Conservation (phyloP, 2,113 vertebrate genomes). For the Synchiropus splendidus region DNA sequence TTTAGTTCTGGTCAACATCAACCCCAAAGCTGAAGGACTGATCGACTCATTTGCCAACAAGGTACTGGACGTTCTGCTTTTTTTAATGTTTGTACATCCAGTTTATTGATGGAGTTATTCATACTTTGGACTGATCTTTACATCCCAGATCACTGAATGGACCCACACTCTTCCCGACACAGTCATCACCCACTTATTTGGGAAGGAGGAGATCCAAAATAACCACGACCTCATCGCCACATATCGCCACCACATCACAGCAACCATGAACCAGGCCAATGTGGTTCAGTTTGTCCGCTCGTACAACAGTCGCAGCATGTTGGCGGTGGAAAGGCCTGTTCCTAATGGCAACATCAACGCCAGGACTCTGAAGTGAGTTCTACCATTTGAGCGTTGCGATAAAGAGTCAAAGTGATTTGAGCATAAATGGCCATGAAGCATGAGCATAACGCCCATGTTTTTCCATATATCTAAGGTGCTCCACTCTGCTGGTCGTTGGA, state of each 20-base stretch:
- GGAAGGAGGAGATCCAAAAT: slow-evolving; percentile 84
- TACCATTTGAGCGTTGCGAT: background rate
- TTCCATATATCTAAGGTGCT: slow-evolving; percentile 65
- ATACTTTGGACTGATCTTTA: no score
- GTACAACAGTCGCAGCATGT: slow-evolving; percentile 79
- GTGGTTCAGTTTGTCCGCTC: slow-evolving; percentile 83
- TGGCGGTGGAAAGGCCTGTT: slow-evolving; percentile 83
- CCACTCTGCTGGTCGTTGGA: slow-evolving; percentile 76
- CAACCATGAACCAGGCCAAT: slow-evolving; percentile 84
- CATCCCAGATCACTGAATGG: slow-evolving; percentile 89
- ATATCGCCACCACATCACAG: slow-evolving; percentile 83
- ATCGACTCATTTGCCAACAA: slow-evolving; percentile 86
- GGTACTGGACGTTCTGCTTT: slow-evolving; percentile 50
- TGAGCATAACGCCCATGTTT: no score
- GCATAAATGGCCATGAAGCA: background rate
- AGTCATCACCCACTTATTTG: slow-evolving; percentile 85
- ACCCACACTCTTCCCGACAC: slow-evolving; percentile 82
- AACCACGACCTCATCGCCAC: slow-evolving; percentile 81
- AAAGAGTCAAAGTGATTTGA: background rate
- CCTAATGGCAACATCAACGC: slow-evolving; percentile 64
- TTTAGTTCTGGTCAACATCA: slow-evolving; percentile 88
- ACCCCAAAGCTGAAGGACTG: slow-evolving; percentile 81
- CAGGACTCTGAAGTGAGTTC: slow-evolving; percentile 73
- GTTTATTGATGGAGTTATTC: background rate
- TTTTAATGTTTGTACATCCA: no score